Base-by-base conservation (phyloP, 2,888 invertebrate genomes). In the Zygothrica quintamaculata region DNA sequence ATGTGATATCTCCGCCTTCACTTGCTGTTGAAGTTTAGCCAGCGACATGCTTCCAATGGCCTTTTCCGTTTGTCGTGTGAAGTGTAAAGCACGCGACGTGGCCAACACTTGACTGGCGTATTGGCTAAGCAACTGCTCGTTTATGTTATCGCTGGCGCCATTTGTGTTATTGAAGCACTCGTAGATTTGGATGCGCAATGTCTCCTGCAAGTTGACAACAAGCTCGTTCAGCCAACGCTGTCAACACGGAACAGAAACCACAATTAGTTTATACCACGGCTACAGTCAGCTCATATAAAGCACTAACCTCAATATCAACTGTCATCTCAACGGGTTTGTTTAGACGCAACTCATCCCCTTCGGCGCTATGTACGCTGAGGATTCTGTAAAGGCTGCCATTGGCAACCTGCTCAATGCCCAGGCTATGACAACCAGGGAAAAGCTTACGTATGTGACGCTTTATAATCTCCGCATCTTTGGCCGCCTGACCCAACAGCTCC, bases 381-480 rank as follows among this genome's bases (percentile, higher is more conserved):
- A 85, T 90, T 58, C 76, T 90, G 42, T 81, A 82, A 34, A 73
- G 74, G 25, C 53, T 66, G n/a, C 46, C 70, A 8, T 53, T 73
- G 5, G 57, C 7, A 4, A 51, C 13, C 65, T 76, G 84, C 29
- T 74, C 74, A 77, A 98, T 94, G 39, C 94, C 92, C 1, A 99
- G 96, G 16, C 93, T 93, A 58, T 95, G 94, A 55, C 97, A 95
- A 0, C 98, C 98, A 25, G 98, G 97, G 91, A 99, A 99, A 12
- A 99, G 92, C 91, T 99, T 99, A 90, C 98, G 98, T 73, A 99
- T 93, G 90, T 99, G 99, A 0, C 95, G 93, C 90, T 99, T 98
- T 90, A 99, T 96, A 1, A 98, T 95, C 43, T 93, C 93, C 5
- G 89, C 87, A 62, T 96, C 96, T 79, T 97, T 97, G 0, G 96